Evolutionary conservation across 1,140 invertebrate species (phyloP).

Genomic region (Pseudomyrmex flavicornis): DNA sequence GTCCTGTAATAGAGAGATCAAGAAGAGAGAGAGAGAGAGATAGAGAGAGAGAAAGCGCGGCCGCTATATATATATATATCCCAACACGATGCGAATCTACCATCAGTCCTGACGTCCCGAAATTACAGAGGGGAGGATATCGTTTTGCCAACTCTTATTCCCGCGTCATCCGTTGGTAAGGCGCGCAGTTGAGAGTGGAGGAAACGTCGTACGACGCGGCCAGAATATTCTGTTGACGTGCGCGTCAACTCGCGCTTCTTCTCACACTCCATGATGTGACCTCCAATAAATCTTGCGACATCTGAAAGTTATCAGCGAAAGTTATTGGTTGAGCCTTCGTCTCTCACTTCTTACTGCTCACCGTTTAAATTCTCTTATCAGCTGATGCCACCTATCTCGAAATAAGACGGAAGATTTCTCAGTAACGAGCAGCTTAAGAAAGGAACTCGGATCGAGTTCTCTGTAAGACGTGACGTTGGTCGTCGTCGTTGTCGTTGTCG

Average conservation of each 20-base stretch:
- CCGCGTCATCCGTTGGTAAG: slow-evolving; percentile 23
- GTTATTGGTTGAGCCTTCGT: background rate
- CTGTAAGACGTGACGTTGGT: slow-evolving; percentile 59
- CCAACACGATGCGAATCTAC: slow-evolving; percentile 19
- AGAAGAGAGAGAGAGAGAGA: slow-evolving; percentile 57
- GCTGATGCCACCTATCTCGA: slow-evolving; percentile 40
- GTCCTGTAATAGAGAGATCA: slow-evolving; percentile 82
- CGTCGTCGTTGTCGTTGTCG: background rate
- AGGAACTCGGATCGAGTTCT: slow-evolving; percentile 61
- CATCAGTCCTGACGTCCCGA: background rate
- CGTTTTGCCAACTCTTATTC: slow-evolving; percentile 44
- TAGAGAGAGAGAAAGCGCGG: slow-evolving; percentile 35
- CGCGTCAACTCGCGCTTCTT: slow-evolving; percentile 26
- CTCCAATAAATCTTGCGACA: slow-evolving; percentile 32
- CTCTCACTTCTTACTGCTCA: slow-evolving; percentile 5
- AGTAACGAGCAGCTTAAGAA: slow-evolving; percentile 77
- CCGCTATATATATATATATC: slow-evolving; percentile 39
- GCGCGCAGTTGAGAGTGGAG: background rate
- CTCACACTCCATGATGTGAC: background rate
- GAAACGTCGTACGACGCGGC: slow-evolving; percentile 15
- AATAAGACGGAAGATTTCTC: slow-evolving; percentile 60
- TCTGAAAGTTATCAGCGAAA: slow-evolving; percentile 54
- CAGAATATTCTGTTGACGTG: slow-evolving; percentile 24
- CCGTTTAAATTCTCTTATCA: slow-evolving; percentile 61
- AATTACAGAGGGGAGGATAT: slow-evolving; percentile 60